phyloP scores from a whole-genome alignment of 2,797 vertebrate genomes.

The Poeciliopsis infans region DNA sequence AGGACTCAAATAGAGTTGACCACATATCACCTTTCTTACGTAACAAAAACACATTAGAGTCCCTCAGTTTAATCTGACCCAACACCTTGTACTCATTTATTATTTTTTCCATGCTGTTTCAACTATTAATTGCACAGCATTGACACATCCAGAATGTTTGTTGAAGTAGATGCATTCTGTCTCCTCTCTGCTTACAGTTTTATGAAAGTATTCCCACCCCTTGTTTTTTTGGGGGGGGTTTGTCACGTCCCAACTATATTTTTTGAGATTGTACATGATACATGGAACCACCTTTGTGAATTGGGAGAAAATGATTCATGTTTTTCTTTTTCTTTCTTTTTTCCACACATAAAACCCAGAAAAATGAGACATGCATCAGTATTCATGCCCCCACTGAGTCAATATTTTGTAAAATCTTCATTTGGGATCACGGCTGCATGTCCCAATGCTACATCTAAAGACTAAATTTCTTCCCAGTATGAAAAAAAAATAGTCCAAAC shows the following conservation, averaged over 20 bases:
- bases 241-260: not conserved
- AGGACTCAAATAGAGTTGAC: slow-evolving; percentile 59
- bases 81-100: not conserved
- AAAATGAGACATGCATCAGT: not conserved
- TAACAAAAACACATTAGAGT: slow-evolving; percentile 23
- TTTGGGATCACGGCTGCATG: not conserved
- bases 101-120: not conserved
- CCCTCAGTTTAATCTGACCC: not conserved
- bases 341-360: not conserved
- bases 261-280: not conserved
- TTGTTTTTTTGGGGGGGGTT: not conserved
- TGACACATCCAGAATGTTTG: not conserved
- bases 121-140: not conserved
- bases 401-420: not conserved
- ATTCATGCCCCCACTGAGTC: not conserved
- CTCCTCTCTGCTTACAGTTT: not conserved
- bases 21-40: slow-evolving; percentile 20
- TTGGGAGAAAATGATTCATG: not conserved
- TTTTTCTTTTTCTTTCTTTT: not conserved
- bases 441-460: not conserved
- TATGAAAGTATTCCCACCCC: not conserved
- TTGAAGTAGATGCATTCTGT: not conserved
- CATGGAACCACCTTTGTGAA: not conserved
- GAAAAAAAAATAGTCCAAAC: not conserved
- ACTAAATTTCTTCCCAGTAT: not conserved